phyloP scores from a whole-genome alignment of 23 tunicate genomes.

The Corella eumyota region DNA sequence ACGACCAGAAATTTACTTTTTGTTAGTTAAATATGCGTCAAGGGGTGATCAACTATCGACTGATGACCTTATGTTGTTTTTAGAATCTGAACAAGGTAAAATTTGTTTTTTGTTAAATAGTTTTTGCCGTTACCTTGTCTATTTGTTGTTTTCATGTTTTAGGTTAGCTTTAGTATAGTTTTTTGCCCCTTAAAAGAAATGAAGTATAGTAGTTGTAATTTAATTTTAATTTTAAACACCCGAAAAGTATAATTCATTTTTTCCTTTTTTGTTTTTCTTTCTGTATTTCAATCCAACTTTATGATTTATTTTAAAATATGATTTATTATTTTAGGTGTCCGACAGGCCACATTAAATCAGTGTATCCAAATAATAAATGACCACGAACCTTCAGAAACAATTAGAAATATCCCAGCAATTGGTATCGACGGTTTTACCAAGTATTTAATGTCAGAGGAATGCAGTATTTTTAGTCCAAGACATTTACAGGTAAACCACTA shows the following conservation, averaged over 20 bases:
- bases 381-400: conserved; percentile 55
- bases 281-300: not conserved
- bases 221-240: too few species aligned
- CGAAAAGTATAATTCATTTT: not conserved
- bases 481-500: conserved; percentile 39
- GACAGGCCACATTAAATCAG: not conserved
- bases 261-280: not conserved
- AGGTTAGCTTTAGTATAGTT: too few species aligned
- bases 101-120: too few species aligned
- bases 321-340: not conserved
- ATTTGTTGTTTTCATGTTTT: too few species aligned
- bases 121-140: too few species aligned
- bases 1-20: conserved; percentile 90
- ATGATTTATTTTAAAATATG: not conserved
- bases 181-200: not conserved
- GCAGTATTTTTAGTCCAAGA: conserved; percentile 59
- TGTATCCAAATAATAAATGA: conserved; percentile 19
- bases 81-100: conserved; percentile 92
- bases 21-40: conserved; percentile 76
- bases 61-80: conserved; percentile 70
- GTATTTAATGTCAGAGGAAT: conserved; percentile 72
- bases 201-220: not conserved
- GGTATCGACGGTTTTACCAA: conserved; percentile 98
- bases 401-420: conserved; percentile 57
- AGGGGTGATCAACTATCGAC: conserved; percentile 50